phyloP scores from a whole-genome alignment of 2,888 invertebrate species.

The Trimorus sp. region DNA sequence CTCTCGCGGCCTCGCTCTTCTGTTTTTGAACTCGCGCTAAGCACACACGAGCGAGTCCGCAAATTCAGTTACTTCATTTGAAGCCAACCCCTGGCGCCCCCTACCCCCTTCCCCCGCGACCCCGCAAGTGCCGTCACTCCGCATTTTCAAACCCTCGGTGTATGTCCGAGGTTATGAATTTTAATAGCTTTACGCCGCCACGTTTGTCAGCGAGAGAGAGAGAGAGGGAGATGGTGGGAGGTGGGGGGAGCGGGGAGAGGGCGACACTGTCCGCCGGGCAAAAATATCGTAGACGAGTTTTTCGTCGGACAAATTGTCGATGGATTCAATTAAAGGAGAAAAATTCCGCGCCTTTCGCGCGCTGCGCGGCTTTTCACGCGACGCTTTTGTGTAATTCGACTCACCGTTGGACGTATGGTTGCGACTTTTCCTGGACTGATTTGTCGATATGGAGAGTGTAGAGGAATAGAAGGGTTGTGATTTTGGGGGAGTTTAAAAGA shows the following conservation, averaged over 20 bases:
- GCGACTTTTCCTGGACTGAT: neutral
- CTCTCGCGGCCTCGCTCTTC: conserved; percentile 43
- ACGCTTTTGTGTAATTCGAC: conserved; percentile 45
- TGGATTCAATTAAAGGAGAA: conserved; percentile 80
- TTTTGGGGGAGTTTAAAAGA: too few species aligned
- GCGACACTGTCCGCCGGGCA: conserved; percentile 65
- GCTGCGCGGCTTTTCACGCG: neutral
- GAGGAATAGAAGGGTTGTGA: too few species aligned
- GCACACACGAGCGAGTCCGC: conserved; percentile 75
- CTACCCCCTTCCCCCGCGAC: conserved; percentile 55
- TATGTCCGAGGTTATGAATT: conserved; percentile 82
- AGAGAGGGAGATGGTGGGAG: conserved; percentile 39
- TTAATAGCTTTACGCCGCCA: conserved; percentile 80
- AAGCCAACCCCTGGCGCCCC: conserved; percentile 68
- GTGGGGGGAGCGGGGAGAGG: conserved; percentile 17
- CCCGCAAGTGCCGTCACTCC: conserved; percentile 68
- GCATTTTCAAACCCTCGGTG: conserved; percentile 78
- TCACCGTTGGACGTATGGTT: conserved; percentile 36
- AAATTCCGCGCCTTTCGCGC: conserved; percentile 68
- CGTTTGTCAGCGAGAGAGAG: conserved; percentile 68
- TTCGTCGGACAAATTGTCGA: conserved; percentile 81
- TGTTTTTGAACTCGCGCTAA: conserved; percentile 69
- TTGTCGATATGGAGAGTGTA: too few species aligned
- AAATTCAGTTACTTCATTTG: conserved; percentile 81
- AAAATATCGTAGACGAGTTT: conserved; percentile 79